phyloP scores from a whole-genome alignment of 2,113 vertebrate species.

The Pteronura brasiliensis region DNA sequence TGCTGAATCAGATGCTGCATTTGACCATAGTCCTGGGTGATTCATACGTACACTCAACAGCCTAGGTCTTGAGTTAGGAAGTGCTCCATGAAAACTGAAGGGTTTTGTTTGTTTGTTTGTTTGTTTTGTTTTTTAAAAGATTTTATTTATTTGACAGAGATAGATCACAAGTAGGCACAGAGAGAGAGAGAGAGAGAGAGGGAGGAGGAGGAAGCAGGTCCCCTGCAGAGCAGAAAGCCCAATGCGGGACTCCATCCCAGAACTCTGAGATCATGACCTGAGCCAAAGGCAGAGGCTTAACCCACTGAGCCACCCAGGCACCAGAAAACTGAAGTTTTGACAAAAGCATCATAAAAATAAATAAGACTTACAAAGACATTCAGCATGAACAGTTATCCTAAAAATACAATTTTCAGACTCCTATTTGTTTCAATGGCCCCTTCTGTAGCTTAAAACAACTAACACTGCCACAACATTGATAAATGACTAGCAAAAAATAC shows the following conservation, averaged over 20 bases:
- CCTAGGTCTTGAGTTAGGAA: neutral
- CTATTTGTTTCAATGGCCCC: neutral
- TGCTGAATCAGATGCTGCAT: neutral
- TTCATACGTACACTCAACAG: neutral
- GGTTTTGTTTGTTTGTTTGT: too few relatives aligned
- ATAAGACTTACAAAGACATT: neutral
- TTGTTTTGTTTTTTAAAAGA: too few relatives aligned
- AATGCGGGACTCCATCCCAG: too few relatives aligned
- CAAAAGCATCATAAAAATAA: neutral
- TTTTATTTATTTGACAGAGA: too few relatives aligned
- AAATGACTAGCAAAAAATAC: neutral
- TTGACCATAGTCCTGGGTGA: neutral
- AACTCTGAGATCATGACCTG: too few relatives aligned
- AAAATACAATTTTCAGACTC: neutral
- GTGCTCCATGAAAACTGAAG: neutral
- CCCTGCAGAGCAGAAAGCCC: too few relatives aligned
- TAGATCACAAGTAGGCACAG: too few relatives aligned
- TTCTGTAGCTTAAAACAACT: neutral
- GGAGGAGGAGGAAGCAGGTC: too few relatives aligned
- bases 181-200: too few relatives aligned
- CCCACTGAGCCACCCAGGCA: too few relatives aligned
- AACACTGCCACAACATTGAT: neutral
- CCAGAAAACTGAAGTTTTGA: neutral
- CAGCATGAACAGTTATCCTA: neutral
- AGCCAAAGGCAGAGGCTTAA: too few relatives aligned